These are phyloP conservation scores for Venustaconcha ellipsiformis DNA, from an alignment of 1,140 invertebrate genomes.

Conservation along the genomic window DNA sequence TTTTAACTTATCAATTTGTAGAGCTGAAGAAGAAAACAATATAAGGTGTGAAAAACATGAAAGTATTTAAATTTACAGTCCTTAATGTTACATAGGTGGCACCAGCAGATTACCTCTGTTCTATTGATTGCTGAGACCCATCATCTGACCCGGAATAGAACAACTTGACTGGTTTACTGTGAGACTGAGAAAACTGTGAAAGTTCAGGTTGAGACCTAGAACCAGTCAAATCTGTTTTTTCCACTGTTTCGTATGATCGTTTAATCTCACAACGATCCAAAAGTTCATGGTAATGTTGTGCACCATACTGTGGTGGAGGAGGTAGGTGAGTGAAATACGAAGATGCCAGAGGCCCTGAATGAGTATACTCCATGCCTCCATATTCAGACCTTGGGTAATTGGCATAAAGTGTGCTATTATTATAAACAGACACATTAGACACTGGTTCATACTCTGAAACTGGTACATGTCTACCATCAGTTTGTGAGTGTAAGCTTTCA, in stretches of 20 bases:
- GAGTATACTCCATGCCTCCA: not conserved
- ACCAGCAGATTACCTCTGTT: not conserved
- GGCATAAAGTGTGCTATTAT: slow-evolving; percentile 25
- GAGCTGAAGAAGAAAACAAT: not conserved
- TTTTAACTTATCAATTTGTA: not conserved
- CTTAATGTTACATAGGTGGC: slow-evolving; percentile 1
- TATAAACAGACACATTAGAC: slow-evolving; percentile 15
- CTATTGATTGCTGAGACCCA: slow-evolving; percentile 33
- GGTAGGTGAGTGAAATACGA: slow-evolving; percentile 52
- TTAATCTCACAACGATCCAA: slow-evolving; percentile 64
- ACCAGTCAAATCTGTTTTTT: slow-evolving; percentile 44
- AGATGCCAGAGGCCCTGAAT: slow-evolving; percentile 25
- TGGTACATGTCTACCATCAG: too few relatives aligned
- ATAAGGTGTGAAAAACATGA: not conserved
- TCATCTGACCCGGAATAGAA: slow-evolving; percentile 26
- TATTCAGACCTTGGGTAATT: slow-evolving; percentile 18
- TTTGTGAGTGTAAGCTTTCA: too few relatives aligned
- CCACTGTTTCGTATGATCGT: slow-evolving; percentile 54
- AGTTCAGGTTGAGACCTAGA: slow-evolving; percentile 85
- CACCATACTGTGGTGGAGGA: slow-evolving; percentile 62
- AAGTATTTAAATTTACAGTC: not conserved
- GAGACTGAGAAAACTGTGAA: slow-evolving; percentile 52
- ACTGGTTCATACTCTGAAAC: too few relatives aligned
- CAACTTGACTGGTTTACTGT: slow-evolving; percentile 26
- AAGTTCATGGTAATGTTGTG: slow-evolving; percentile 72